phyloP scores from a whole-genome alignment of 1,140 invertebrate genomes.

The Ylistrum balloti region DNA sequence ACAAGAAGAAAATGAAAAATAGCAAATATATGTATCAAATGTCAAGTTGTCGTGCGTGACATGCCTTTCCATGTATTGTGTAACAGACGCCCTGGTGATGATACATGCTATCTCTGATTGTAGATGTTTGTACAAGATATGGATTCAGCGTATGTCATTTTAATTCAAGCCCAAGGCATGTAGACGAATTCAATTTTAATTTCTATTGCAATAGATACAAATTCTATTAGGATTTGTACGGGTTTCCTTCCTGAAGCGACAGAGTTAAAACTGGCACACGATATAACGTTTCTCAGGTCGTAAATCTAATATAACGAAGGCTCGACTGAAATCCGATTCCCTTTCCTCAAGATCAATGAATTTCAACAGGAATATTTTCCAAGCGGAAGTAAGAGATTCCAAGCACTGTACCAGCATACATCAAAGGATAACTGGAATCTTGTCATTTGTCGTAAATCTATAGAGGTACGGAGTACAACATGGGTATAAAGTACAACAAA shows the following conservation, averaged over 20 bases:
- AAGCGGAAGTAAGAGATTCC: neutral
- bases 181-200: neutral
- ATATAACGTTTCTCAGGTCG: neutral
- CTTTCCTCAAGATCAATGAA: neutral
- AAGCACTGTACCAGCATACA: neutral
- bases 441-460: slow-evolving; percentile 7
- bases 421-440: neutral
- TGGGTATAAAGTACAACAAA: neutral
- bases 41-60: too few relatives aligned
- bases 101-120: neutral
- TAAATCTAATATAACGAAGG: neutral
- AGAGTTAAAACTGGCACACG: neutral
- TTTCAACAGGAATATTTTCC: neutral
- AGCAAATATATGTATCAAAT: too few relatives aligned
- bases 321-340: slow-evolving; percentile 18
- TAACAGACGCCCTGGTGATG: too few relatives aligned
- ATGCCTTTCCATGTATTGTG: too few relatives aligned
- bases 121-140: neutral
- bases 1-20: too few relatives aligned
- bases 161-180: neutral
- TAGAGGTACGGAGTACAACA: neutral
- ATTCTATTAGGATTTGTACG: neutral
- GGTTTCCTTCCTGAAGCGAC: neutral
- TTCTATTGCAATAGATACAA: neutral
- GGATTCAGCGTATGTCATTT: neutral